These are phyloP conservation scores for Conus betulinus DNA, from an alignment of 1,140 invertebrate species.

Conservation along the genomic window DNA sequence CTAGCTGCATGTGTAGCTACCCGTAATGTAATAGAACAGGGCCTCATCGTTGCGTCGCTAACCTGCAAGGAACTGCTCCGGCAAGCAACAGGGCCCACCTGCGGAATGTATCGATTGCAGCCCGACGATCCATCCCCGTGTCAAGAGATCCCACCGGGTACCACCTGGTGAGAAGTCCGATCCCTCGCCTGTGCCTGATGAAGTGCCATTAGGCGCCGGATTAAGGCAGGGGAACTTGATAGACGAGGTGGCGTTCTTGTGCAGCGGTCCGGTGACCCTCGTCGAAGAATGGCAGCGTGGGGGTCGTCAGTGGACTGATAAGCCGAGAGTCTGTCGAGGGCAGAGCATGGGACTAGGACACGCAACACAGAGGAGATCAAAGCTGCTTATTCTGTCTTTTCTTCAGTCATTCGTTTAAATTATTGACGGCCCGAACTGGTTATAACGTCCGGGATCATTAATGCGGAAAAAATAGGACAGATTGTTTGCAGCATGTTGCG, in stretches of 20 bases:
- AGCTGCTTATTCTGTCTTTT: background rate
- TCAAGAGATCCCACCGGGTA: background rate
- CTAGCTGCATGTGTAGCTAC: background rate
- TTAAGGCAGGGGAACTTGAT: background rate
- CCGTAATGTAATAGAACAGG: background rate
- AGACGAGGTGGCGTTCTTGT: background rate
- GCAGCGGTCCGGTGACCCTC: background rate
- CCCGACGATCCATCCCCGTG: background rate
- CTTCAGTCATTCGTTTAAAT: no score
- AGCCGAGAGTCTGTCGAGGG: background rate
- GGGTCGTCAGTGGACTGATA: background rate
- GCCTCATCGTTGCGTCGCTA: background rate
- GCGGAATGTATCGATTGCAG: slow-evolving; percentile 1
- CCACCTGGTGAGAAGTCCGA: background rate
- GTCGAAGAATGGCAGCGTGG: background rate
- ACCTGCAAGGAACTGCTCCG: background rate
- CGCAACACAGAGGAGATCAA: background rate
- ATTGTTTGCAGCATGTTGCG: no score
- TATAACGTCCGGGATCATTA: no score
- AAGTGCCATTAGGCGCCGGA: background rate
- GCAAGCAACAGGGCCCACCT: background rate
- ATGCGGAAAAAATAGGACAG: no score
- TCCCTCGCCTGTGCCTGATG: background rate
- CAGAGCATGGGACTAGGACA: background rate
- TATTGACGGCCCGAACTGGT: no score